Percentiles rank a stretch among this genome's conserved stretches.
phyloP scores from a whole-genome alignment of 92 coral and sea anemone genomes.

The Porites rus region DNA sequence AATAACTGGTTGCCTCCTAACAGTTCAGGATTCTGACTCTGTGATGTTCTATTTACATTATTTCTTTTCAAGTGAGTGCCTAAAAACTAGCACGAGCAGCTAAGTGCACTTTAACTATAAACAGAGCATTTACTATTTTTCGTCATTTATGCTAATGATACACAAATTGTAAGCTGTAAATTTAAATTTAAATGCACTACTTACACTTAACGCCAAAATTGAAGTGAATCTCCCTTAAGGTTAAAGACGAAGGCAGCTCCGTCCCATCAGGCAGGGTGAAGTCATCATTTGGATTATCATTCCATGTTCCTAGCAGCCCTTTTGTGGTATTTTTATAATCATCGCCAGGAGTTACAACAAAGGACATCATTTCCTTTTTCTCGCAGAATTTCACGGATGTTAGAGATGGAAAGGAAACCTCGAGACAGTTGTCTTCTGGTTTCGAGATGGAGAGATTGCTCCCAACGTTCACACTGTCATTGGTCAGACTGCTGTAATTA shows the following conservation, averaged over 20 bases:
- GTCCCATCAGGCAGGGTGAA: conserved; percentile 65
- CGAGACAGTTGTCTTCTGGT: conserved; percentile 38
- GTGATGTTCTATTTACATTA: no score
- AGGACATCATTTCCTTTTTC: conserved; percentile 39
- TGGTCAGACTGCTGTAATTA: conserved; percentile 11
- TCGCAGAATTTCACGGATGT: conserved; percentile 38
- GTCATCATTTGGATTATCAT: conserved; percentile 62
- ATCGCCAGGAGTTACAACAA: conserved; percentile 33
- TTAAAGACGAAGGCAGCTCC: conserved; percentile 35
- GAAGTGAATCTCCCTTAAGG: conserved; percentile 50
- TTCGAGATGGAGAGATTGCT: conserved; percentile 19
- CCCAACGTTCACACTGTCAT: not conserved
- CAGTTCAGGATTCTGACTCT: no score
- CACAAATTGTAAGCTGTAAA: no score
- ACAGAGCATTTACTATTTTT: no score
- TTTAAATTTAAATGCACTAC: no score
- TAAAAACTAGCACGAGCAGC: no score
- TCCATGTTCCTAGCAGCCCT: conserved; percentile 76
- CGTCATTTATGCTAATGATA: no score
- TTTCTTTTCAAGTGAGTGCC: no score
- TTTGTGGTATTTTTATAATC: conserved; percentile 57
- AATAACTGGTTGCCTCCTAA: no score
- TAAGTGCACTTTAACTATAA: no score
- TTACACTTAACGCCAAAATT: conserved; percentile 59
- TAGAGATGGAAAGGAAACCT: conserved; percentile 57